phyloP scores from a whole-genome alignment of 2,113 vertebrate species.

The Arvicanthis niloticus region DNA sequence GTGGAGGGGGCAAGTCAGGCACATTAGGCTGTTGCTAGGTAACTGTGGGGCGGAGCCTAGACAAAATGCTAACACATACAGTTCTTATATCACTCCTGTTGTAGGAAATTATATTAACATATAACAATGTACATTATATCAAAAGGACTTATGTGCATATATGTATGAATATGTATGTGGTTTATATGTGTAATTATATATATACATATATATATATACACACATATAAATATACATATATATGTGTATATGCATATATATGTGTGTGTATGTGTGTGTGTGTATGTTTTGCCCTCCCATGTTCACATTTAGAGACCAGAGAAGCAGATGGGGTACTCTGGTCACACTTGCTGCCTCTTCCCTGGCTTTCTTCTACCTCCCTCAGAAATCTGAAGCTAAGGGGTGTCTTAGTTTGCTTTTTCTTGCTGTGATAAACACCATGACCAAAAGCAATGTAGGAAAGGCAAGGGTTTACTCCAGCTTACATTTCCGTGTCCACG shows the following conservation, averaged over 20 bases:
- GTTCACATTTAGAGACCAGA: background rate
- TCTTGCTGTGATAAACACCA: background rate
- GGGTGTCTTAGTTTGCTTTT: background rate
- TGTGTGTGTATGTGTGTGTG: background rate
- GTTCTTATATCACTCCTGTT: background rate
- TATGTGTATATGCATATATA: background rate
- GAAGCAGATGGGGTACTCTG: background rate
- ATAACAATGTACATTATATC: background rate
- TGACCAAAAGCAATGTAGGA: background rate
- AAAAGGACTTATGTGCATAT: background rate
- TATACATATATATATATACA: too few species aligned
- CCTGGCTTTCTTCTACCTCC: background rate
- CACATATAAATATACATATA: too few species aligned
- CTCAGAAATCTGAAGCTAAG: background rate
- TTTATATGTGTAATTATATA: background rate
- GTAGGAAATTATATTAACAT: background rate
- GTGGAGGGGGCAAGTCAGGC: too few species aligned
- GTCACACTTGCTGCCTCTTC: background rate
- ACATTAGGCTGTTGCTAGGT: too few species aligned
- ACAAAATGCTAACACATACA: too few species aligned
- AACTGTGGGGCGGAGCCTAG: too few species aligned
- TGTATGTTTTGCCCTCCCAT: background rate
- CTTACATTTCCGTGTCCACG: background rate
- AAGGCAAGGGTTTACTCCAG: background rate
- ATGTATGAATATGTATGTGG: background rate